Percentiles rank a stretch among this genome's conserved stretches.
Evolutionary conservation across 2,888 invertebrate species (phyloP).

Genomic region (Celastrina argiolus): DNA sequence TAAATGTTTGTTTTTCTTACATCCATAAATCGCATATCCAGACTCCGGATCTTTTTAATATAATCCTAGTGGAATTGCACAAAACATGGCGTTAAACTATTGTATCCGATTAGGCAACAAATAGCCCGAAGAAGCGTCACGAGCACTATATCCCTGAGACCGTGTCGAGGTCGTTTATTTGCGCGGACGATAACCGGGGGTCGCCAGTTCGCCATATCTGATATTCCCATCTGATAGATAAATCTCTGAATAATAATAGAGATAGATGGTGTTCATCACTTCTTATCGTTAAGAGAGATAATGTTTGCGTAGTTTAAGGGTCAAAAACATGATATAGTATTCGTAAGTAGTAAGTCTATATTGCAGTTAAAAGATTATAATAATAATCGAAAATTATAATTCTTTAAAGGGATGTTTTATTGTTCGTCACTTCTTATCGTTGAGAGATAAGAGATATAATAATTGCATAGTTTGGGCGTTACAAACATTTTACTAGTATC

Average conservation of each 20-base stretch:
- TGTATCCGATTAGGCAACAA: neutral
- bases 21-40: too few relatives aligned
- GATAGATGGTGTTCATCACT: neutral
- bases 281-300: neutral
- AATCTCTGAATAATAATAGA: too few relatives aligned
- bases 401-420: too few relatives aligned
- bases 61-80: neutral
- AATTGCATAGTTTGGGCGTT: too few relatives aligned
- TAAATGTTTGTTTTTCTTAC: too few relatives aligned
- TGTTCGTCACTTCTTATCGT: too few relatives aligned
- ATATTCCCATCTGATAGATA: conserved; percentile 1
- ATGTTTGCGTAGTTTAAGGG: neutral
- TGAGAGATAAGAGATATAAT: too few relatives aligned
- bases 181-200: neutral
- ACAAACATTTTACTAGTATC: too few relatives aligned
- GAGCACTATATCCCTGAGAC: neutral
- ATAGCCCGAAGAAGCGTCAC: neutral
- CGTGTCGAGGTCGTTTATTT: conserved; percentile 13
- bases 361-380: too few relatives aligned
- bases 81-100: neutral
- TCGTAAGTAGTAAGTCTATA: too few relatives aligned
- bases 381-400: too few relatives aligned
- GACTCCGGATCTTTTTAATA: neutral
- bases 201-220: neutral
- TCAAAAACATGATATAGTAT: too few relatives aligned